A percentile compares a stretch with the other conserved stretches of the same genome.
Evolutionary conservation across 2,888 invertebrate genomes (phyloP).

Genomic region (Cephus sareptanus): DNA sequence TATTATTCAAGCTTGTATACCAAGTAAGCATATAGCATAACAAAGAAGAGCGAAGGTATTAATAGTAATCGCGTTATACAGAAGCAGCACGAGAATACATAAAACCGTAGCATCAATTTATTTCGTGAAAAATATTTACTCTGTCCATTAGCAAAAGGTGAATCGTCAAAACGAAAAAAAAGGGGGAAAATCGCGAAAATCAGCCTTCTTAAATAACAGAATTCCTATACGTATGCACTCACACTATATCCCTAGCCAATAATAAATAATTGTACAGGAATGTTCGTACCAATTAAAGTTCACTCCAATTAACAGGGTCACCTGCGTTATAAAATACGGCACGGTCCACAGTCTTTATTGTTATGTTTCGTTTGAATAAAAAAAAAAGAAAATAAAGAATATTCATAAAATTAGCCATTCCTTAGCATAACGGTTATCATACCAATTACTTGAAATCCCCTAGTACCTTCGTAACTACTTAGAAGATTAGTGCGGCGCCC

Average conservation of each 20-base stretch:
- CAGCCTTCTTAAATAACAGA: not conserved
- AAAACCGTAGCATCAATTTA: not conserved
- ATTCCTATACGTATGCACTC: not conserved
- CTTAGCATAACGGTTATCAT: not conserved
- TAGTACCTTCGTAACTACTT: not conserved
- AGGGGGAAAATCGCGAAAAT: not conserved
- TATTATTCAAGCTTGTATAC: not conserved
- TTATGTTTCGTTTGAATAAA: not conserved
- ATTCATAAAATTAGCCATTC: not conserved
- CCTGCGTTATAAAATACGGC: not conserved
- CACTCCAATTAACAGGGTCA: slow-evolving; percentile 16
- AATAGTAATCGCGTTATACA: not conserved
- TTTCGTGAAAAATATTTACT: not conserved
- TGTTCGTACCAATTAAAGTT: slow-evolving; percentile 23
- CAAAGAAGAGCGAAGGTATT: not conserved
- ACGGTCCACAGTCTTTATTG: not conserved
- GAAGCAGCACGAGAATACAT: not conserved
- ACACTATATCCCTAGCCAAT: not conserved
- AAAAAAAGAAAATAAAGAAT: not conserved
- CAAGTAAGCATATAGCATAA: not conserved
- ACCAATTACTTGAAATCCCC: not conserved
- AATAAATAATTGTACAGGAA: not conserved
- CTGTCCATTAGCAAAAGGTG: not conserved
- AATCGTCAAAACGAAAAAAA: not conserved
- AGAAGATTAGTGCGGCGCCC: not conserved